phyloP scores from a whole-genome alignment of 2,797 vertebrate species.

The Erethizon dorsatum region DNA sequence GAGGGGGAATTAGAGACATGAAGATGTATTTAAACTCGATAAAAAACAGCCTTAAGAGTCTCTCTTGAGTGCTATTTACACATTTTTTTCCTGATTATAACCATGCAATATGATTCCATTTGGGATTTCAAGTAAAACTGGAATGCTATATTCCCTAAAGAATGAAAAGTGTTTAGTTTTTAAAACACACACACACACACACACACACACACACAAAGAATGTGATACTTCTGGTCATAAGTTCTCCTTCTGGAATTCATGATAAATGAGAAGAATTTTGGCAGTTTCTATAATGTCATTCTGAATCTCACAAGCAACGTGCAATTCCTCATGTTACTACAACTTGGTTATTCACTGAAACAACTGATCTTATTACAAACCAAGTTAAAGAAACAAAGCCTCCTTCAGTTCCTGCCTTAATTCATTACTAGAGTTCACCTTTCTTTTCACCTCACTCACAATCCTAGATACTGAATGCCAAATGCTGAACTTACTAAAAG shows the following conservation, averaged over 20 bases:
- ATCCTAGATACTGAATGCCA: conserved; percentile 81
- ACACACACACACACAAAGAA: conserved; percentile 62
- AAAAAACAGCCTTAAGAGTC: conserved; percentile 34
- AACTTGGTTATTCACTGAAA: conserved; percentile 87
- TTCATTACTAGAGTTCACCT: conserved; percentile 86
- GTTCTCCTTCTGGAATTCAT: conserved; percentile 87
- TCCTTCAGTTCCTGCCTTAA: conserved; percentile 87
- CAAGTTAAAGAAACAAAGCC: conserved; percentile 89
- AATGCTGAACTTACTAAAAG: conserved; percentile 80
- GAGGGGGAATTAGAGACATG: conserved; percentile 28
- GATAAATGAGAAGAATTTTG: conserved; percentile 90
- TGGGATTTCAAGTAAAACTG: conserved; percentile 82
- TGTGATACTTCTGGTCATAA: conserved; percentile 85
- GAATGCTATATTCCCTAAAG: conserved; percentile 81
- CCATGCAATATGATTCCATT: conserved; percentile 74
- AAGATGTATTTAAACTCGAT: conserved; percentile 73
- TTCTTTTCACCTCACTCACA: conserved; percentile 86
- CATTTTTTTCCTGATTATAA: conserved; percentile 70
- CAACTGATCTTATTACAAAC: conserved; percentile 88
- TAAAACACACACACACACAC: background rate
- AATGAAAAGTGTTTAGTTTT: conserved; percentile 79
- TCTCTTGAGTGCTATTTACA: conserved; percentile 75
- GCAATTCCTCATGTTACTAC: conserved; percentile 88
- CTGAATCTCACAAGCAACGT: conserved; percentile 90
- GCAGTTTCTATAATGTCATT: conserved; percentile 87